Evolutionary conservation across 2,888 invertebrate genomes (phyloP), one percentile per base, ranked within the genome.

Genomic region (Archips crataeganus): DNA sequence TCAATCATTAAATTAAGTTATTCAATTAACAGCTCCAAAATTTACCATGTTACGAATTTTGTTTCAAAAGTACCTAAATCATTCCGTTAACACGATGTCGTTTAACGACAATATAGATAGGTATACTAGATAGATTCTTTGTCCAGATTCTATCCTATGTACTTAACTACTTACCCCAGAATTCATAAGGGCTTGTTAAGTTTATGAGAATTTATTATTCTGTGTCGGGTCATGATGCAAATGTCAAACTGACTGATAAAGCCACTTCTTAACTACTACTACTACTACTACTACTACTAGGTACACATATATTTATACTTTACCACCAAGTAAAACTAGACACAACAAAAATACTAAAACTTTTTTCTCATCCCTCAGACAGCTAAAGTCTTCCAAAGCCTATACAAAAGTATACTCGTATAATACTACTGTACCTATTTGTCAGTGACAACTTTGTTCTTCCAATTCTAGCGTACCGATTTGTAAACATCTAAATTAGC

Each of bases 401-500:
- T 57, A 10, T 57, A 10, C 45, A 11, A 45, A 45, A 32, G 57
- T 32, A 57, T 57, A 45, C 3, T 57, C 9, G 32, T 57, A 32
- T 23, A 49, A 32, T 23, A 49, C 49, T 11, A 32, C 4, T 11
- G n/a, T 23, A 6, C 3, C 1, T 11, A 32, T 57, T 57, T 57
- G 57, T 32, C 32, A 57, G 57, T 57, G 32, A 23, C 57, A 32
- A 57, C 23, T 23, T 32, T 4, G 57, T 57, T 11, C 32, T 57
- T 57, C 57, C 57, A 57, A 32, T 57, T 57, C 57, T 10, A 10
- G 32, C 32, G 57, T 57, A 57, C 60, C 51, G n/a, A 65, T 63
- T n/a, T 23, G 36, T 63, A 59, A 49, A 47, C 23, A 34, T 47
- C 57, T 39, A 39, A 68, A 68, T 68, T 63, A 63, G 47, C 47